Evolutionary conservation across 2,888 invertebrate genomes (phyloP).

Genomic region (Tenthredo amoena): DNA sequence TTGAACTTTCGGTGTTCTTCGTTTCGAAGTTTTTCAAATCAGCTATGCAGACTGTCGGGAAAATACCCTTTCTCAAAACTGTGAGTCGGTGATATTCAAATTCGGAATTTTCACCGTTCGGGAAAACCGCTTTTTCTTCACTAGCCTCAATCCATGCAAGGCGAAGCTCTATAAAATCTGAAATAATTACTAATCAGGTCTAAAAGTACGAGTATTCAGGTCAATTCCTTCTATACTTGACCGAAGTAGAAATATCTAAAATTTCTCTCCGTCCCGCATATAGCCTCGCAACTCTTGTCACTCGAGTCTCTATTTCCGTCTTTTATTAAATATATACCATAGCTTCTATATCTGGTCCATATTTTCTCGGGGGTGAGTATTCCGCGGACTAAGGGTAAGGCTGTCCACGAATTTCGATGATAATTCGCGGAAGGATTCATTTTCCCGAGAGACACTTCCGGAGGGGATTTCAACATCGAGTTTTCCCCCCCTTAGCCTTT

Average conservation of each 20-base stretch:
- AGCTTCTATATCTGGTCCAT: not conserved
- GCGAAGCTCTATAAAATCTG: no score
- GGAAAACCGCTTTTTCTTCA: no score
- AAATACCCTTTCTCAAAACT: no score
- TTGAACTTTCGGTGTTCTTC: no score
- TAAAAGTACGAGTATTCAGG: no score
- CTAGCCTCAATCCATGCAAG: no score
- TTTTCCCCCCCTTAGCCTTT: not conserved
- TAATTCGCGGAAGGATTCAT: conserved; percentile 43
- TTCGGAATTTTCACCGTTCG: no score
- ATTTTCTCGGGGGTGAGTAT: not conserved
- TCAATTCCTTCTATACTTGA: not conserved
- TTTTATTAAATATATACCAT: not conserved
- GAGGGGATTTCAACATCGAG: conserved; percentile 26
- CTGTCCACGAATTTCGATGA: conserved; percentile 33
- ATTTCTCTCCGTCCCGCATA: not conserved
- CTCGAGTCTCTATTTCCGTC: not conserved
- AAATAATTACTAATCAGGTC: no score
- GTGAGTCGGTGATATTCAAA: no score
- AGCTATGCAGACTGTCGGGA: no score
- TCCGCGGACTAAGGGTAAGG: not conserved
- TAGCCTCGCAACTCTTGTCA: not conserved
- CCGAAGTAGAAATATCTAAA: not conserved
- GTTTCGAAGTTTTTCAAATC: no score
- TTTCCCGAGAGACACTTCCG: conserved; percentile 40